Evolutionary conservation across 1,140 invertebrate genomes (phyloP).

Genomic region (Cotesia vestalis): DNA sequence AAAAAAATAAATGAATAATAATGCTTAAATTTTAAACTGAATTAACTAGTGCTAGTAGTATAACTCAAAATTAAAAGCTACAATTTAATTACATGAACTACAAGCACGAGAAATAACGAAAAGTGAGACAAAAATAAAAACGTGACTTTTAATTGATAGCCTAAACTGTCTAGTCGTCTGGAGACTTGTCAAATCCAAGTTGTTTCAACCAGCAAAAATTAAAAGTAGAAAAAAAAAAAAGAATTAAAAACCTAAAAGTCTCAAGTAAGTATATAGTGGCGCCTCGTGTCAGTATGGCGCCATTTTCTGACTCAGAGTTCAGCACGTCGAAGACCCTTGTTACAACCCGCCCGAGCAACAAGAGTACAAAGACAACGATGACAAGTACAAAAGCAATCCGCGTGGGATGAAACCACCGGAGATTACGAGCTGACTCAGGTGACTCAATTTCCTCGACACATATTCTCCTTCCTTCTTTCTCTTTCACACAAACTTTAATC

Average conservation of each 20-base stretch:
- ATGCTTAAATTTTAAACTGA: too few relatives aligned
- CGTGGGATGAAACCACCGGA: neutral
- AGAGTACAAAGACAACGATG: constrained; percentile 11
- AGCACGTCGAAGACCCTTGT: constrained; percentile 9
- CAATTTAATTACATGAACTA: too few relatives aligned
- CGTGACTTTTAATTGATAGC: neutral
- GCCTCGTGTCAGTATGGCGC: constrained; percentile 16
- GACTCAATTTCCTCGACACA: neutral
- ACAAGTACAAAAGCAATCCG: neutral
- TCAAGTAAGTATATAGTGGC: neutral
- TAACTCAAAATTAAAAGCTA: too few relatives aligned
- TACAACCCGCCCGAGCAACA: neutral
- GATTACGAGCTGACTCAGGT: neutral
- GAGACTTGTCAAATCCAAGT: constrained; percentile 1
- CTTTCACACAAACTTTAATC: neutral
- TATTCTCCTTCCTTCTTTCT: too few relatives aligned
- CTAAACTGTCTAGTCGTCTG: neutral
- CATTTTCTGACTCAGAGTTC: constrained; percentile 31
- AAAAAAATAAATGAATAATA: too few relatives aligned
- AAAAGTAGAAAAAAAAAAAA: neutral
- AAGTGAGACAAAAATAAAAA: neutral
- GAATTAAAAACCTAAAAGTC: neutral
- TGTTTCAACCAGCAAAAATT: neutral
- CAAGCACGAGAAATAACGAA: neutral
- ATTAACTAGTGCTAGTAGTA: too few relatives aligned